phyloP scores from a whole-genome alignment of 1,140 invertebrate genomes.

The Centruroides sculpturatus region DNA sequence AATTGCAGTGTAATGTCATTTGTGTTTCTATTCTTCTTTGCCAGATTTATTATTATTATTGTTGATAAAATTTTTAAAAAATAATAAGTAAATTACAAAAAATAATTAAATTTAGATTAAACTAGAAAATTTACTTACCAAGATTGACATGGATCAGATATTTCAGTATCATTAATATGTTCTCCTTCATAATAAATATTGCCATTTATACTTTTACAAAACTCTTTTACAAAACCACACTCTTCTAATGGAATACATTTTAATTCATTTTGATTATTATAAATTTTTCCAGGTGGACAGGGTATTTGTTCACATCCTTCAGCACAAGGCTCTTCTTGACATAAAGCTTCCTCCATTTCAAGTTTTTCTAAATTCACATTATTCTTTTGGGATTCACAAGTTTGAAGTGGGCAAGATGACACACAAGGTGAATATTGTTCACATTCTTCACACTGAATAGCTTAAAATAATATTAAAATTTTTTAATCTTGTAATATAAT shows the following conservation, averaged over 20 bases:
- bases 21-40: too few relatives aligned
- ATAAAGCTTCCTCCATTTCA: too few relatives aligned
- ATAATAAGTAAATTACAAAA: too few relatives aligned
- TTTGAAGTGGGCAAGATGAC: constrained; percentile 57
- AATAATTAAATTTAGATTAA: too few relatives aligned
- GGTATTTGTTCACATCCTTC: constrained; percentile 55
- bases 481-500: neutral
- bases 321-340: constrained; percentile 48
- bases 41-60: too few relatives aligned
- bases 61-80: too few relatives aligned
- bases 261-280: constrained; percentile 44
- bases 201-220: constrained; percentile 1
- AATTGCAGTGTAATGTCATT: too few relatives aligned
- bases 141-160: constrained; percentile 49
- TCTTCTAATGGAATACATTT: constrained; percentile 38
- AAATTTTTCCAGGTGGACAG: constrained; percentile 51
- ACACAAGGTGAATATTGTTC: constrained; percentile 65
- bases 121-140: constrained; percentile 34
- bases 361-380: too few relatives aligned
- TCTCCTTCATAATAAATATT: constrained; percentile 12
- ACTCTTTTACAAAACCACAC: neutral
- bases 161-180: neutral
- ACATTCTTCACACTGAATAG: constrained; percentile 70
- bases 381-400: constrained; percentile 53
- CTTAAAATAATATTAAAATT: constrained; percentile 31